Evolutionary conservation across 2,113 vertebrate genomes (phyloP), one percentile per base, ranked within the genome.

Genomic region (Barnardius zonarius): DNA sequence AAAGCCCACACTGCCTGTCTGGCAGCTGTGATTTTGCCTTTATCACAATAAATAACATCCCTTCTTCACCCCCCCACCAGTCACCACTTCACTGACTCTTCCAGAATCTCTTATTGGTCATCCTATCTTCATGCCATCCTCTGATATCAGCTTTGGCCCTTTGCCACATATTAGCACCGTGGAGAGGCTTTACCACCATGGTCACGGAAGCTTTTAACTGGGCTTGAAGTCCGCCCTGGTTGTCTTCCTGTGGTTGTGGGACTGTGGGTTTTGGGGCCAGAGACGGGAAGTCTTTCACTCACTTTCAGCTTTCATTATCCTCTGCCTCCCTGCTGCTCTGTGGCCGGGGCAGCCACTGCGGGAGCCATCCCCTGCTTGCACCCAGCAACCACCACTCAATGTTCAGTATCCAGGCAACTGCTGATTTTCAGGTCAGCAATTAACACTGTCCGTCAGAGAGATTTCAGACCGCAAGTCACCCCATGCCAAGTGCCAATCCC

Each of bases 221-320:
- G 43, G 57, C 25, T 66, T 72, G 48, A 79, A 48, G 41, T 88
- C n/a, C 69, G 66, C 31, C 27, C 33, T 0, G 0, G 8, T 33
- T 5, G 1, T 75, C n/a, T 80, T 79, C 88, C 74, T 90, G 93
- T 55, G 76, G 35, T 9, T 84, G 48, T 5, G 10, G 69, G 46
- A 86, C 24, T 81, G 77, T 33, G 68, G 41, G 59, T 83, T 96
- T 89, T 0, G 8, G 79, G 90, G 90, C 75, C 73, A 63, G 61
- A 20, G 28, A 81, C 11, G 43, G 94, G 68, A 92, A 93, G 43
- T 63, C 64, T 88, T 88, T 84, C 51, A 54, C 15, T 86, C 3
- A 3, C 62, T 97, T 95, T 93, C 92, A 92, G 51, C 27, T 94
- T 86, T 97, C 80, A 64, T 95, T 93, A 78, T 43, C 30, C 24